phyloP scores from a whole-genome alignment of 2,888 invertebrate genomes.

The Metellina segmentata region DNA sequence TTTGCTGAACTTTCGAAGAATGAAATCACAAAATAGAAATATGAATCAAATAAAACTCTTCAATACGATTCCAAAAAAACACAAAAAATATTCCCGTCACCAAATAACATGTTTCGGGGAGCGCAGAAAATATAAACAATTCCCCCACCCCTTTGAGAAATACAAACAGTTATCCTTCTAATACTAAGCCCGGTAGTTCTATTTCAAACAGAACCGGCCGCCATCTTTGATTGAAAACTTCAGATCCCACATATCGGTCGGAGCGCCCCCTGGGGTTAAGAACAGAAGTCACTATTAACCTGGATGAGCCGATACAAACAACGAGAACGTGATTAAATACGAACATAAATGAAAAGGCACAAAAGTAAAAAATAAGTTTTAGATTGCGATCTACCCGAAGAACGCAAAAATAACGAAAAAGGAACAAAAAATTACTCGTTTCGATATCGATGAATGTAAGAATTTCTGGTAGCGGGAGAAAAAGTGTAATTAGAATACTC shows the following conservation, averaged over 20 bases:
- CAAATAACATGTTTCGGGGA: constrained; percentile 37
- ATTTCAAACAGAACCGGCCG: constrained; percentile 56
- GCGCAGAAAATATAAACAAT: constrained; percentile 44
- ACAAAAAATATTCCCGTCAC: constrained; percentile 32
- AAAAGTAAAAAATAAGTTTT: constrained; percentile 44
- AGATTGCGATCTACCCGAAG: constrained; percentile 55
- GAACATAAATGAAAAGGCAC: constrained; percentile 49
- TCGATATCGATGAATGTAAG: constrained; percentile 43
- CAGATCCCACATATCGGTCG: constrained; percentile 36
- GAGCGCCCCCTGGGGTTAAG: constrained; percentile 48
- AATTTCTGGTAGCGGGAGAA: constrained; percentile 1
- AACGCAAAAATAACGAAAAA: background rate
- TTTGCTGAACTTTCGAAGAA: constrained; percentile 6
- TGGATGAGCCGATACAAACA: constrained; percentile 46
- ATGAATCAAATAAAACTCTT: constrained; percentile 42
- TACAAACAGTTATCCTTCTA: constrained; percentile 72
- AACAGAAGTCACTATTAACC: constrained; percentile 65
- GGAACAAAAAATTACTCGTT: constrained; percentile 15
- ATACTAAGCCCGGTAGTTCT: constrained; percentile 57
- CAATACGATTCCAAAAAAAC: constrained; percentile 21
- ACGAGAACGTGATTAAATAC: constrained; percentile 64
- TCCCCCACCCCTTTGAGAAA: constrained; percentile 42
- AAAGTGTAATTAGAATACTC: constrained; percentile 54
- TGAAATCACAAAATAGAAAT: constrained; percentile 40
- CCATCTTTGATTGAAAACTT: constrained; percentile 74